A percentile compares a stretch with the other conserved stretches of the same genome.
These are phyloP conservation scores for Mythimna ferrago DNA, from an alignment of 2,888 invertebrate species.

Conservation along the genomic window DNA sequence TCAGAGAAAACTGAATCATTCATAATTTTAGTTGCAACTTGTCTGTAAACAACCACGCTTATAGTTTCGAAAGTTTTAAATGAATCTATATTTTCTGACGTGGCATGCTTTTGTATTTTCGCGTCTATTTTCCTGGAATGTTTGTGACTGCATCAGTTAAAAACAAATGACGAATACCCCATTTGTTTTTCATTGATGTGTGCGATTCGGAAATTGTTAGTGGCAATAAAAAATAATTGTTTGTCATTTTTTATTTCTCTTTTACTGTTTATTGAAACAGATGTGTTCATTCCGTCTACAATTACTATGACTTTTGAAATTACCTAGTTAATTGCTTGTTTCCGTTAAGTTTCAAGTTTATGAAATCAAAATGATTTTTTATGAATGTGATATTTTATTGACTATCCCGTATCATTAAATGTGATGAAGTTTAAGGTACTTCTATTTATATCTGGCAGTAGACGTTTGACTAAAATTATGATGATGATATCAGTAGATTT, in stretches of 20 bases:
- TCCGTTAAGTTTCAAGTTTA: constrained; percentile 9
- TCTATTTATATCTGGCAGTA: no score
- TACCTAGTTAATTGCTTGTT: background rate
- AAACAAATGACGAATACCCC: constrained; percentile 27
- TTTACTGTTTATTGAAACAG: constrained; percentile 8
- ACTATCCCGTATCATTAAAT: no score
- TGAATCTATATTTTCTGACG: constrained; percentile 25
- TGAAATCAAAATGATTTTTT: background rate
- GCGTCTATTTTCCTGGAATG: constrained; percentile 15
- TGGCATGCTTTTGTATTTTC: background rate
- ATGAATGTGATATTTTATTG: background rate
- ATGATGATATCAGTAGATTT: background rate
- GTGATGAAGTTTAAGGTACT: no score
- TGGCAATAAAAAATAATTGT: constrained; percentile 23
- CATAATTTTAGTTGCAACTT: constrained; percentile 40
- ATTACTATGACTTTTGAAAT: constrained; percentile 12
- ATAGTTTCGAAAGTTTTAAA: background rate
- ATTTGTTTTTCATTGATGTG: constrained; percentile 34
- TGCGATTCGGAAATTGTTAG: constrained; percentile 22
- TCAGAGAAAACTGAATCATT: constrained; percentile 41
- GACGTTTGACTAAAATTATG: no score
- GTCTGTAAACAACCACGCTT: constrained; percentile 20
- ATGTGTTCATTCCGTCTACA: constrained; percentile 5
- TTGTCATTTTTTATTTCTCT: constrained; percentile 17
- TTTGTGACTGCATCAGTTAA: constrained; percentile 3